Evolutionary conservation across 2,797 vertebrate genomes (phyloP), one percentile per base, ranked within the genome.

Genomic region (Lagocephalus sceleratus): DNA sequence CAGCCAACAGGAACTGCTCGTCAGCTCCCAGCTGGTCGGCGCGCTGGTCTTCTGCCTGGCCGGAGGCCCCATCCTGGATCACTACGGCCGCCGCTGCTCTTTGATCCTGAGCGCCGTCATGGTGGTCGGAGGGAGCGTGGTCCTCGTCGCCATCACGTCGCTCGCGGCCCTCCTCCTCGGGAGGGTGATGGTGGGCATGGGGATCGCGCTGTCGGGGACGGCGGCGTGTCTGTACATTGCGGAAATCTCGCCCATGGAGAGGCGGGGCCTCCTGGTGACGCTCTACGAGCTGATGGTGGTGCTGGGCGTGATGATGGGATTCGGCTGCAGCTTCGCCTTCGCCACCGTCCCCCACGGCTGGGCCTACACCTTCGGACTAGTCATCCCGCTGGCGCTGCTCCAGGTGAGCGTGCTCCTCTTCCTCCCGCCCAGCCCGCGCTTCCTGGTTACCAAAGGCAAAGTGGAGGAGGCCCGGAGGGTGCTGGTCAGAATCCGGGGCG

Each of bases 241-340:
- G 0, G 96, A 99, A 86, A 97, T 99, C 11, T 94, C 95, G 0
- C 95, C 96, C 0, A 88, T 91, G 40, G 84, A 95, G 65, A 89
- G 93, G 84, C 89, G 96, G 76, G 96, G 96, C 16, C 87, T 95
- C 56, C 91, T 98, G 0, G 94, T 99, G 23, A 97, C 94, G 0
- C 68, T 98, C 55, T 96, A 95, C 9, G 96, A 98, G 81, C 83
- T 98, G 52, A 97, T 97, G 96, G 86, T 97, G 64, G 96, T 99
- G 12, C 76, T 86, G 0, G 96, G 96, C 14, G 92, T 99, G n/a
- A 92, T 99, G 68, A 82, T 92, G 48, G 95, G 95, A 62, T 99
- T 98, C 42, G 85, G 95, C 79, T 91, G 93, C 53, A 96, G 96
- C 65, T 98, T 94, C 0, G 89, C 82, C 0, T 97, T 99, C 52